Evolutionary conservation across 2,113 vertebrate genomes (phyloP), one percentile per base, ranked within the genome.

Genomic region (Romanogobio albipinnatus): DNA sequence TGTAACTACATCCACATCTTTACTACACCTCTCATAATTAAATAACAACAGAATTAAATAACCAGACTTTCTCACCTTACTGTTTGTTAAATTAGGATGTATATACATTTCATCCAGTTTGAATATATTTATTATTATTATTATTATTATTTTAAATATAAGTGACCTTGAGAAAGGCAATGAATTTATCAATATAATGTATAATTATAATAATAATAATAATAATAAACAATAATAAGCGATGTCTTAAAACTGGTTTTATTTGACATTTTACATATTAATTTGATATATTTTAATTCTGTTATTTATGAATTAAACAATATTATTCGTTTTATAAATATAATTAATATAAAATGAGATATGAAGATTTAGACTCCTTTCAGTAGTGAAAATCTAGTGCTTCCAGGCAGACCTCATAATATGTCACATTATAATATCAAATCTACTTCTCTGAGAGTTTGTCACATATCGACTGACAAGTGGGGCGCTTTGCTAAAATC

Each of bases 1-100:
- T 79, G 24, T 91, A 90, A 88, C 85, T 90, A 88, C 88, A 90
- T 90, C 86, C 82, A 89, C 87, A 92, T 91, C 86, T 43, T 70
- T 43, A 13, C 4, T 19, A 24, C 22, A 73, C 70, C 39, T 45
- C 45, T 73, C 2, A 11, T 17, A 39, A 61, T 61, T 53, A 66
- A 68, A 3, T 4, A 53, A 17, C 51, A 17, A 22, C 19, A 43
- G 19, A 70, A 71, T 43, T 71, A 71, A 8, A n/a, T 43, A 13
- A 71, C 14, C 29, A 4, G 11, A 68, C 10, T 71, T n/a, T n/a
- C 15, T 14, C 33, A 68, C 15, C 15, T 68, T 4, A 68, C 0
- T 10, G 33, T 17, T 66, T 9, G 17, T 39, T 36, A 68, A 68
- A 68, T 68, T 17, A 68, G 3, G 9, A n/a, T 22, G 51, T 15